Evolutionary conservation across 2,888 invertebrate species (phyloP), one percentile per base, ranked within the genome.

Genomic region (Folsomia manolachei): DNA sequence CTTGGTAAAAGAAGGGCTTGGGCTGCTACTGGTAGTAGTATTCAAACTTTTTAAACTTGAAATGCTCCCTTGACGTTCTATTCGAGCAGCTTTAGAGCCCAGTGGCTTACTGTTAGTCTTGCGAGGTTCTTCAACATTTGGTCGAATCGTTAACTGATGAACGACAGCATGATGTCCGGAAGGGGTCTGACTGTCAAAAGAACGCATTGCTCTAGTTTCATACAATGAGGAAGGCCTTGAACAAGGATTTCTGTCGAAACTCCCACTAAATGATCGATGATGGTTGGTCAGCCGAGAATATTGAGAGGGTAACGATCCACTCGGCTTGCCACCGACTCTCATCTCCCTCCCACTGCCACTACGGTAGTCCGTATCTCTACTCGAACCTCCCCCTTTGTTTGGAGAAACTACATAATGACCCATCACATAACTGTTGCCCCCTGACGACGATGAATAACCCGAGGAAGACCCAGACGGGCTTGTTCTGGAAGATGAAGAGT

Each of bases 361-460:
- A 39, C 39, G 39, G 39, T 39, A 39, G 39, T 39, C 39, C 4
- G 64, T 27, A 25, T 64, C 27, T 11, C 64, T 64, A 24, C 64
- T 19, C 25, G n/a, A 64, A 9, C 27, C 64, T 64, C 27, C 27
- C n/a, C n/a, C 27, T n/a, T 62, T 63, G 2, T 71, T 68, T 2
- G 77, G 74, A 18, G 72, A 71, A 7, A 74, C 56, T 0, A 71
- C 65, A 27, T 78, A 78, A 62, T 78, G 78, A 1, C 78, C 75
- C 23, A 78, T 67, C 23, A 78, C 69, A 65, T 78, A 78, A 11
- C 78, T 71, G 7, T 73, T 73, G n/a, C n/a, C n/a, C n/a, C 64
- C 64, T 27, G 64, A 7, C 7, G 64, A 7, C 7, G 64, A 64
- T 18, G 64, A 64, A 21, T 64, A 64, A 18, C 64, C 64, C 1